A percentile compares a stretch with the other conserved stretches of the same genome.
Conservation (phyloP, 2,888 invertebrate species). For the Schizotus pectinicornis region DNA sequence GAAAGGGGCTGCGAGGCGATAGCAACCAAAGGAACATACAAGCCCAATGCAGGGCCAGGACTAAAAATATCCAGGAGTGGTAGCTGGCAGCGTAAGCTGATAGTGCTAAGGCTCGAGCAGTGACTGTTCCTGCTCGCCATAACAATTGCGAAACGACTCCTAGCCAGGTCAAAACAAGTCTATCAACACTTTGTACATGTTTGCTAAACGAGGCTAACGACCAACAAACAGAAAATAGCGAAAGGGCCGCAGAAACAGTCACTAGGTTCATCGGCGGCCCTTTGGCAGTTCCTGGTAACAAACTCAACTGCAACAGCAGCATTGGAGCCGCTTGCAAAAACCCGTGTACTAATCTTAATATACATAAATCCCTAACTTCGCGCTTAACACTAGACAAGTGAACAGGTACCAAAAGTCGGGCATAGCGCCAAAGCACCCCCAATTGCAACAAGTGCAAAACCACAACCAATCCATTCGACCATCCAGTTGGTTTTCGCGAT, state of each 20-base stretch:
- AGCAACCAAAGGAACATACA: slow-evolving; percentile 91
- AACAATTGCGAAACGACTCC: slow-evolving; percentile 65
- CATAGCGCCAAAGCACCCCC: slow-evolving; percentile 82
- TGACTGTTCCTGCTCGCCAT: slow-evolving; percentile 85
- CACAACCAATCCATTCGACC: slow-evolving; percentile 63
- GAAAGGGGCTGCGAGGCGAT: slow-evolving; percentile 83
- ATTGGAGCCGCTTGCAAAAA: slow-evolving; percentile 90
- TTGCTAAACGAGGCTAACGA: slow-evolving; percentile 90
- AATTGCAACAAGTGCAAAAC: slow-evolving; percentile 71
- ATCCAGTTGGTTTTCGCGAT: slow-evolving; percentile 55
- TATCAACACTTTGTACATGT: slow-evolving; percentile 85
- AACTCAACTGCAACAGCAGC: slow-evolving; percentile 80
- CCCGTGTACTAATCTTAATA: slow-evolving; percentile 83
- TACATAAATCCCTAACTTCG: slow-evolving; percentile 77
- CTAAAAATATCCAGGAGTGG: slow-evolving; percentile 54
- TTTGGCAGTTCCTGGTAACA: slow-evolving; percentile 62
- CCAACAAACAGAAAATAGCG: slow-evolving; percentile 89
- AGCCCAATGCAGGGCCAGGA: slow-evolving; percentile 79
- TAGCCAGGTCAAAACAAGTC: slow-evolving; percentile 67
- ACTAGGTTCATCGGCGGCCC: slow-evolving; percentile 76
- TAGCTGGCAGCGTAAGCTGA: slow-evolving; percentile 75
- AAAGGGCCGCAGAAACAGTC: slow-evolving; percentile 80
- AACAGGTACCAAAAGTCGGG: slow-evolving; percentile 82
- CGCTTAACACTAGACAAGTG: slow-evolving; percentile 82
- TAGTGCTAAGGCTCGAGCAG: slow-evolving; percentile 80